phyloP scores from a whole-genome alignment of 1,140 invertebrate species.

The Aphis gossypii region DNA sequence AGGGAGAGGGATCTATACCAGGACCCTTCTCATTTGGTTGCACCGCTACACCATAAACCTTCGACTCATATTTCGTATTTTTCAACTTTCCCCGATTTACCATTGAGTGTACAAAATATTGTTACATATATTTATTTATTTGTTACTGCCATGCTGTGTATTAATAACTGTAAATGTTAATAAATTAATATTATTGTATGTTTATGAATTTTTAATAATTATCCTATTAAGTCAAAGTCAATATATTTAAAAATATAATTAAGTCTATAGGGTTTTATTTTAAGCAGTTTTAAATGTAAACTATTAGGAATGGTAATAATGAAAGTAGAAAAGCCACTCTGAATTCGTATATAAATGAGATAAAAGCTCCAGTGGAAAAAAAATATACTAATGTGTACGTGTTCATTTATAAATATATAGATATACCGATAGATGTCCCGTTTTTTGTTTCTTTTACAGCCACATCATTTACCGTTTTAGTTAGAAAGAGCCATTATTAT shows the following conservation, averaged over 20 bases:
- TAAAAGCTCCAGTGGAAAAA: not conserved
- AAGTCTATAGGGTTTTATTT: not conserved
- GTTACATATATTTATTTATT: not conserved
- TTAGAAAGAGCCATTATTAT: not conserved
- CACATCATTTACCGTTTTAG: not conserved
- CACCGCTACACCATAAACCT: too few relatives aligned
- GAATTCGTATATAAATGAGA: not conserved
- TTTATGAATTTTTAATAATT: not conserved
- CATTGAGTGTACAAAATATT: not conserved
- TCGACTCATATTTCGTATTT: too few relatives aligned
- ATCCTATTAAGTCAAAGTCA: not conserved
- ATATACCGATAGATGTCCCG: not conserved
- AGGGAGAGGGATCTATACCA: too few relatives aligned
- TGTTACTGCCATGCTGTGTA: too few relatives aligned
- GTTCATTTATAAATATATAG: not conserved
- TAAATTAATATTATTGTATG: too few relatives aligned
- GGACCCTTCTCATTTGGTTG: too few relatives aligned
- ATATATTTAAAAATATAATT: not conserved
- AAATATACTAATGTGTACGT: not conserved
- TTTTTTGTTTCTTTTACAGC: not conserved
- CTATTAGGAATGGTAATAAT: not conserved
- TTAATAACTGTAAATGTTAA: too few relatives aligned
- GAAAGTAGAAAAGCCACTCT: not conserved
- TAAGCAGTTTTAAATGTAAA: not conserved
- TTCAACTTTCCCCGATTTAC: too few relatives aligned